phyloP scores from a whole-genome alignment of 2,113 vertebrate species.

The Chloropsis hardwickii region DNA sequence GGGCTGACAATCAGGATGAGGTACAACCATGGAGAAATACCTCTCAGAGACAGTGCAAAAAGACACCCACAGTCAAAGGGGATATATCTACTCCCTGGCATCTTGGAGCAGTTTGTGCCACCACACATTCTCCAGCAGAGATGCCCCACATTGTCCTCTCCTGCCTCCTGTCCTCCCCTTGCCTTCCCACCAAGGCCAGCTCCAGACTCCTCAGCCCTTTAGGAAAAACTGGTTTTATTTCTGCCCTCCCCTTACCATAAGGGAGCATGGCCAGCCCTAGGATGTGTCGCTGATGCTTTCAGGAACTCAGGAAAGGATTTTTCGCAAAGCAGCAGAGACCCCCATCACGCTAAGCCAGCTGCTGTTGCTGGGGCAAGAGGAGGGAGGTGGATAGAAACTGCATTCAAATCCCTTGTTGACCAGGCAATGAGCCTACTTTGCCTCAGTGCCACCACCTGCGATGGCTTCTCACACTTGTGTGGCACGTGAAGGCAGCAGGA shows the following conservation, averaged over 20 bases:
- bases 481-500: background rate
- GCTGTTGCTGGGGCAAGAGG: background rate
- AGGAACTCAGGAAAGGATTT: background rate
- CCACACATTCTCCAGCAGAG: background rate
- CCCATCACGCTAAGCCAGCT: fast-evolving
- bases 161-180: background rate
- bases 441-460: background rate
- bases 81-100: too few relatives aligned
- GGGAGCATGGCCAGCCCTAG: fast-evolving
- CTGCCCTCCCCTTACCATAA: fast-evolving
- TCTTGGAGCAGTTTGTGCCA: background rate
- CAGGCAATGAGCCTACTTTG: background rate
- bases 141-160: fast-evolving
- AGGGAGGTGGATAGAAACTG: background rate
- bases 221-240: background rate
- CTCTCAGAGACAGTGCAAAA: background rate
- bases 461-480: background rate
- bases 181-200: background rate
- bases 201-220: background rate
- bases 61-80: background rate
- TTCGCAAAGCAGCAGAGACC: background rate
- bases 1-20: background rate
- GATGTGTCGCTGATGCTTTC: background rate
- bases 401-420: background rate
- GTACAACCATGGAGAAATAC: fast-evolving